Evolutionary conservation across 2,888 invertebrate species (phyloP), one percentile per base, ranked within the genome.

Genomic region (Agrotis ipsilon): DNA sequence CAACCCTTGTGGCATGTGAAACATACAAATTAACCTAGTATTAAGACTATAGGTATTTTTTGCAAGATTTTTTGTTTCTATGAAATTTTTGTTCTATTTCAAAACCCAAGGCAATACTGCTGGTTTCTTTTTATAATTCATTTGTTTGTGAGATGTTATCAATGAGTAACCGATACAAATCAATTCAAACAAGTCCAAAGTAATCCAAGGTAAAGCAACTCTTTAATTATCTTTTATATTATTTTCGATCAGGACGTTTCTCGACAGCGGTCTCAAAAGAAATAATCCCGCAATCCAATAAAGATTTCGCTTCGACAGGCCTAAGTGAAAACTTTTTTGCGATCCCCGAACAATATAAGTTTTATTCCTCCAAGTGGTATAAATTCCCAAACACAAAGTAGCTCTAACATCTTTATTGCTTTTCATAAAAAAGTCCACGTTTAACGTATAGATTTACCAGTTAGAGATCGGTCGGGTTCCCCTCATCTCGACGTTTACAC

Each of bases 331-430:
- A 95, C 94, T 94, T 94, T 94, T 93, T 93, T 94, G 92, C 92
- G 89, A 92, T 92, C 92, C 92, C 92, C 91, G 91, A 94, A 94
- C 94, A 94, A 95, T 95, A 95, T 95, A 95, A 96, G 94, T 94
- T 95, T 95, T 95, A 95, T 95, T 94, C 91, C 92, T 92, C 92
- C 90, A 92, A 94, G 93, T 94, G 94, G 94, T 93, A 96, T 96
- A 96, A 96, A 96, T 95, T 95, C 91, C 90, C 94, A 92, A 94
- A 95, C 93, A 95, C 95, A 96, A 95, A 96, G 95, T 96, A 95
- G 94, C 94, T 93, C 92, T 93, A 94, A 94, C 94, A 94, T 94
- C 93, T 95, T 95, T 96, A 96, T 95, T 94, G 95, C 93, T 94
- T 95, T 95, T 95, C 94, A 96, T 96, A 96, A 94, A 94, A 94